Conservation (phyloP, 2,797 vertebrate species). For the Pangasius larnaudii region DNA sequence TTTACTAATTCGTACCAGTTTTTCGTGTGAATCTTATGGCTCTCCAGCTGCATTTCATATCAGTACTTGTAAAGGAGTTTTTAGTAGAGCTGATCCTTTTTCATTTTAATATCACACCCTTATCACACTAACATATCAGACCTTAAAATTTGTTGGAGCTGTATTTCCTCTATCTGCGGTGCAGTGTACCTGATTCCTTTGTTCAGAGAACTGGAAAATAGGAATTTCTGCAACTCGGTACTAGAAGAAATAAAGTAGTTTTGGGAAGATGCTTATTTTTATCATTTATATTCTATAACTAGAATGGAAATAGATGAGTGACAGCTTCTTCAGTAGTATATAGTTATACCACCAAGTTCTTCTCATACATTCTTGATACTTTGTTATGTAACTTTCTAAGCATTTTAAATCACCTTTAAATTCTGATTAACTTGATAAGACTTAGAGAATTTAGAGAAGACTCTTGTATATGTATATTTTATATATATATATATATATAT, state of each 20-base stretch:
- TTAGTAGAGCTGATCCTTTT: neutral
- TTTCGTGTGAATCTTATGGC: neutral
- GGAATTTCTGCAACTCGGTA: neutral
- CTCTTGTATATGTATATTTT: too few relatives aligned
- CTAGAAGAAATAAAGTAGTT: neutral
- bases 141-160: neutral
- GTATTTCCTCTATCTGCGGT: neutral
- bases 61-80: neutral
- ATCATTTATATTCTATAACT: neutral
- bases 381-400: neutral
- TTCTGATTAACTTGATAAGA: neutral
- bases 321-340: neutral
- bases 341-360: neutral
- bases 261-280: neutral
- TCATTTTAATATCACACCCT: neutral
- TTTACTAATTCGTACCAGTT: too few relatives aligned
- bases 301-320: neutral
- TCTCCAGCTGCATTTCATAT: neutral
- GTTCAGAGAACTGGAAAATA: slow-evolving; percentile 20
- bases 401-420: neutral
- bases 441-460: too few relatives aligned
- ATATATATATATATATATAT: too few relatives aligned
- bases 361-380: neutral
- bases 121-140: neutral
- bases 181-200: neutral